Conservation (phyloP, 2,113 vertebrate genomes). For the Oreochromis aureus region DNA sequence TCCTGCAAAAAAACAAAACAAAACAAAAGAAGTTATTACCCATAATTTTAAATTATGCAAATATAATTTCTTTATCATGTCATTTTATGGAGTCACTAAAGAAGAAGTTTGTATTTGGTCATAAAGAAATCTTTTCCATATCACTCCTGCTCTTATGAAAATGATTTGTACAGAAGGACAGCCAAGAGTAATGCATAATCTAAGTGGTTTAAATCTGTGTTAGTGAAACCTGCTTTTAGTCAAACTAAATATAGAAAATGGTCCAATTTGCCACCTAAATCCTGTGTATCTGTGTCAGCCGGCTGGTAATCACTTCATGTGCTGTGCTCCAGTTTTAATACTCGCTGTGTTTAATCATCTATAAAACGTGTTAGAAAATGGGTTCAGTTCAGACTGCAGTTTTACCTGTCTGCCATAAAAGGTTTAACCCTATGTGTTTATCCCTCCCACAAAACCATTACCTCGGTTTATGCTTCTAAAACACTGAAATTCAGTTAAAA, state of each 20-base stretch:
- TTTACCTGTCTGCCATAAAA: background rate
- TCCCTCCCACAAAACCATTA: background rate
- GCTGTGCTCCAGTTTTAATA: background rate
- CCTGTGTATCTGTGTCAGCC: background rate
- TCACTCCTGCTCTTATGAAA: background rate
- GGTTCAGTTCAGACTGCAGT: background rate
- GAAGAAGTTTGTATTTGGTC: background rate
- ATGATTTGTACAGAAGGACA: background rate
- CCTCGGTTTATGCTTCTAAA: background rate
- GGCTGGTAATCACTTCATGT: background rate
- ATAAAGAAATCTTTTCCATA: background rate
- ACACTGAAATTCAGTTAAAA: background rate
- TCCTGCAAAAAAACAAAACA: background rate
- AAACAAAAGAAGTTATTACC: background rate
- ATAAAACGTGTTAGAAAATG: background rate
- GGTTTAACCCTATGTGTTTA: background rate
- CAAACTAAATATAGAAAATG: conserved; percentile 21
- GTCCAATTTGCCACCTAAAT: background rate
- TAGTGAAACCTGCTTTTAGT: background rate
- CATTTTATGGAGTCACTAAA: background rate
- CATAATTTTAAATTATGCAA: background rate
- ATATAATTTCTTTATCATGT: background rate
- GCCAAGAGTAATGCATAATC: background rate
- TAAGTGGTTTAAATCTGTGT: background rate
- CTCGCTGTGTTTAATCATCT: background rate